phyloP scores from a whole-genome alignment of 2,113 vertebrate species.

The Dasypus novemcinctus region DNA sequence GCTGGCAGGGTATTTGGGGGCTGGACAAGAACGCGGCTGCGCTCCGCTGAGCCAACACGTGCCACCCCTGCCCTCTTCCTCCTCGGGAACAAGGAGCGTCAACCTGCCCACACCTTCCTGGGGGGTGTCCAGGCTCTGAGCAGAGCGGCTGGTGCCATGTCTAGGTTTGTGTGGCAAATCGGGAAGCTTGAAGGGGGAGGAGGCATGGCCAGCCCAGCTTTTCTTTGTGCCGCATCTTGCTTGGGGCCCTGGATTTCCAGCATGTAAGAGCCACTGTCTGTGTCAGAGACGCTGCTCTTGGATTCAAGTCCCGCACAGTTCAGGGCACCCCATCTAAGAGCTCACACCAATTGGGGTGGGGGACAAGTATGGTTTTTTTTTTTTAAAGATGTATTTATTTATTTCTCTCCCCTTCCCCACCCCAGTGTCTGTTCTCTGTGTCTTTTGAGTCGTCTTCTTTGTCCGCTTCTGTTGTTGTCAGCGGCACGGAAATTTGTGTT shows the following conservation, averaged over 20 bases:
- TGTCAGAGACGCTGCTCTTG: accelerated
- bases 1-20: background rate
- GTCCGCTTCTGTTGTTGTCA: too few species aligned
- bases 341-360: background rate
- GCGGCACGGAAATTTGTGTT: too few species aligned
- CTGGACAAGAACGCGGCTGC: accelerated
- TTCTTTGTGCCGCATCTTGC: accelerated
- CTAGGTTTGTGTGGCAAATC: accelerated
- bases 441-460: too few species aligned
- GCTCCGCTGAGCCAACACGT: accelerated
- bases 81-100: background rate
- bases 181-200: background rate
- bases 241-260: background rate
- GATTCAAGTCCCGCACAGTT: background rate
- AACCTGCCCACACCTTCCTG: background rate
- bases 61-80: background rate
- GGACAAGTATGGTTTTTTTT: too few species aligned
- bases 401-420: too few species aligned
- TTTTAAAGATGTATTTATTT: too few species aligned
- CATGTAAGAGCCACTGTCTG: background rate
- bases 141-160: background rate
- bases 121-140: background rate
- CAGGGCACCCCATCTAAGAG: background rate
- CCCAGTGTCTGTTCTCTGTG: too few species aligned
- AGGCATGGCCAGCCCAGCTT: background rate